Evolutionary conservation across 2,888 invertebrate species (phyloP), one percentile per base, ranked within the genome.

Genomic region (Smittia aterrima): DNA sequence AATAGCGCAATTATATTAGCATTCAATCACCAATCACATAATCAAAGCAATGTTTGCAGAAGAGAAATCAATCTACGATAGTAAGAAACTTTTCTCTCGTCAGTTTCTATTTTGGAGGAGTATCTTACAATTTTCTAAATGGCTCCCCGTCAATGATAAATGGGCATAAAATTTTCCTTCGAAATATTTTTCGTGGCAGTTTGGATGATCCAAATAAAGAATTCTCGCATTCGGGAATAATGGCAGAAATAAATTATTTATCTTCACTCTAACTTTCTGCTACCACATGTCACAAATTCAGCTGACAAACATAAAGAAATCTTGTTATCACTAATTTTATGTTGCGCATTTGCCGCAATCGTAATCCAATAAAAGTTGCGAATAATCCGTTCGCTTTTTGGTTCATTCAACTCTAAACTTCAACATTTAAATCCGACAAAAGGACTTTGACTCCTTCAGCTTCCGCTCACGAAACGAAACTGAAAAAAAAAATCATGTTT

Each of bases 231-330:
- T 32, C 32, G 9, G 4, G 32, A 32, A n/a, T n/a, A n/a, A n/a
- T n/a, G n/a, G n/a, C n/a, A n/a, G n/a, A n/a, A n/a, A n/a, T n/a
- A n/a, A n/a, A n/a, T n/a, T n/a, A 68, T 68, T 68, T 68, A 68
- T 68, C 24, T 40, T 41, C 68, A 68, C 68, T 41, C n/a, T 68
- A 24, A 68, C 18, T 40, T 32, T 32, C 9, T 6, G 32, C 32
- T 32, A 9, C 32, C 32, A 6, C 32, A 9, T 32, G 32, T 32
- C 4, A 32, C 32, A 32, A 9, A n/a, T n/a, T n/a, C n/a, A n/a
- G n/a, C n/a, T n/a, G n/a, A n/a, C n/a, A n/a, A n/a, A n/a, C 32
- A 32, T 9, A 3, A 9, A 6, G 9, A 32, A 32, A 32, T 32
- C 32, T 32, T 32, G 9, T 32, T 32, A 32, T 3, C 32, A 32